phyloP scores from a whole-genome alignment of 2,797 vertebrate species.

The Eupleurogrammus muticus region DNA sequence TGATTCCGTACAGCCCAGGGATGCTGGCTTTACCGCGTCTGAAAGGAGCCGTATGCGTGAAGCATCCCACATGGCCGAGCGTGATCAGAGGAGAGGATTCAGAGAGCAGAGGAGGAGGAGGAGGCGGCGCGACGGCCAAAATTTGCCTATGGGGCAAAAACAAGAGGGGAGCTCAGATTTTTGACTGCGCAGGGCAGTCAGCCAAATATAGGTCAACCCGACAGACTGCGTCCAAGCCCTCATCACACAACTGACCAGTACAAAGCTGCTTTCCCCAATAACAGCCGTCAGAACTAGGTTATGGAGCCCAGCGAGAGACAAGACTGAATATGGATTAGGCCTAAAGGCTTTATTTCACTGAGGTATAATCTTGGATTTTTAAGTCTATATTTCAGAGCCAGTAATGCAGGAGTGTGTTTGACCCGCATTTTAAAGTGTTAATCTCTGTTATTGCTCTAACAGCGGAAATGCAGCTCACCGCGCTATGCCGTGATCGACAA shows the following conservation, averaged over 20 bases:
- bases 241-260: conserved; percentile 74
- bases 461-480: conserved; percentile 58
- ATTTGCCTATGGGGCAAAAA: conserved; percentile 46
- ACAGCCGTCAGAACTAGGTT: conserved; percentile 75
- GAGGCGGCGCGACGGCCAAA: not conserved
- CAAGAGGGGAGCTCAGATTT: conserved; percentile 34
- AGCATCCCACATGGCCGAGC: conserved; percentile 19
- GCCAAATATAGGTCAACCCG: conserved; percentile 80
- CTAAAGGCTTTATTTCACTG: conserved; percentile 76
- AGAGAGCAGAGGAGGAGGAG: not conserved
- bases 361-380: conserved; percentile 78
- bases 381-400: conserved; percentile 68
- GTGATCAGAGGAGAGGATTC: conserved; percentile 26
- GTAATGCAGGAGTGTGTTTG: conserved; percentile 73
- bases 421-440: conserved; percentile 63
- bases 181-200: conserved; percentile 54
- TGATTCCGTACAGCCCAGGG: not conserved
- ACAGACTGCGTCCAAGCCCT: conserved; percentile 65
- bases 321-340: conserved; percentile 80
- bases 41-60: not conserved
- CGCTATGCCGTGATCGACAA: conserved; percentile 53
- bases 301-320: conserved; percentile 65
- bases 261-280: conserved; percentile 80
- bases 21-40: not conserved
- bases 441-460: conserved; percentile 66